Base-by-base conservation (phyloP, 2,888 invertebrate species). In the Sinotaia quadrata region DNA sequence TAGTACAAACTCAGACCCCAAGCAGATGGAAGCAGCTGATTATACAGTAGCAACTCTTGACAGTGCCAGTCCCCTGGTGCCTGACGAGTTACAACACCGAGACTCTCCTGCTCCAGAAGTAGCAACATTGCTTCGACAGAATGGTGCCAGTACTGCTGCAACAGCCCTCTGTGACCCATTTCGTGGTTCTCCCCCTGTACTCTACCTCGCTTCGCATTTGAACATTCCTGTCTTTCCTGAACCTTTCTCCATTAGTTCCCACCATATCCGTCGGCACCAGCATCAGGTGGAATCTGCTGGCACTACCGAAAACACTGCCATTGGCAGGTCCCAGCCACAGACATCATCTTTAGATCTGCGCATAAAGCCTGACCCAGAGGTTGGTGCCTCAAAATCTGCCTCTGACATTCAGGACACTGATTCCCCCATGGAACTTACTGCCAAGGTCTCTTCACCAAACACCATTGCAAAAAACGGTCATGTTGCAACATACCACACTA, bases 171-270 rank as follows among this genome's bases (percentile, higher is more conserved):
- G 47, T 24, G 36, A 62, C n/a, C 60, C 41, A 47, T 61, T 51
- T 36, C 60, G 54, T 3, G 61, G 54, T 41, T 49, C 62, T 8
- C 59, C 65, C 1, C 51, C 41, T 29, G 67, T 70, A 33, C 56
- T 69, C 37, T 44, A 62, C 41, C 61, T 61, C 60, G 60, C 61
- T 5, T 69, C 71, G 10, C 75, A 71, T 27, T 52, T 73, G 1
- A 71, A 72, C 65, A 69, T 75, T 27, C 75, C 75, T 8, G 60
- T 75, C 44, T 75, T 75, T 61, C 73, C 75, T 3, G 75, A 75
- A 37, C 71, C 73, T 10, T 73, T 68, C 49, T 66, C 71, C 24
- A 68, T 71, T 58, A 68, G 65, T 10, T 54, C 65, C 12, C 65
- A 65, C 21, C 65, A 65, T 33, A 54, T 29, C 10, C 54, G 54